These are phyloP conservation scores for Excalfactoria chinensis DNA, from an alignment of 2,113 vertebrate genomes.

Conservation along the genomic window DNA sequence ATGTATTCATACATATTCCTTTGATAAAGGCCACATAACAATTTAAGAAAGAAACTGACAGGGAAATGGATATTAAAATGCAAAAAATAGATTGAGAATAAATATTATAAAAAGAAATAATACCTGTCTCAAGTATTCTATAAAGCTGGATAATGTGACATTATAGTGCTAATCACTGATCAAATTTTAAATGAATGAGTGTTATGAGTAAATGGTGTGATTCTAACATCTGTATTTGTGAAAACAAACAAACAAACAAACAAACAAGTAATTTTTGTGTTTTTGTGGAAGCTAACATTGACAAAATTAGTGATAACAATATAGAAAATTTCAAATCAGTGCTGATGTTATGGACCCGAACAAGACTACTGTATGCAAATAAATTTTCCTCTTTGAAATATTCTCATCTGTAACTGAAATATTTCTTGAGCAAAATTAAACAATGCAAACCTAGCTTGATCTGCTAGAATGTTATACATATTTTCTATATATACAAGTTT, in stretches of 20 bases:
- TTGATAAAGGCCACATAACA: rapidly evolving
- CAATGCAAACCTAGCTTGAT: neutral
- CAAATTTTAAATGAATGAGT: neutral
- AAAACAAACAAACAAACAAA: too few species aligned
- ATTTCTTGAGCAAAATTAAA: neutral
- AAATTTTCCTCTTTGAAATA: neutral
- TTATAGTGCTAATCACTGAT: neutral
- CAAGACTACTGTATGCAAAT: neutral
- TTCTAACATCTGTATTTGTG: neutral
- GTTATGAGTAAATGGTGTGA: neutral
- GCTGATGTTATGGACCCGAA: neutral
- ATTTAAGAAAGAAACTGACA: neutral
- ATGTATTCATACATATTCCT: neutral
- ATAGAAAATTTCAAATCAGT: neutral
- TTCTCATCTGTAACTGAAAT: neutral
- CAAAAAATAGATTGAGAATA: neutral
- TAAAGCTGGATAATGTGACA: neutral
- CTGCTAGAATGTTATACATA: neutral
- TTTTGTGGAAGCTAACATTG: neutral
- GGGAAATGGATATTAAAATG: neutral
- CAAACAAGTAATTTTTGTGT: too few species aligned
- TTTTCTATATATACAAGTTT: neutral
- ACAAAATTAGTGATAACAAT: neutral
- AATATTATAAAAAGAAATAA: neutral
- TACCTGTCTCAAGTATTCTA: neutral